phyloP scores from a whole-genome alignment of 2,797 vertebrate genomes.

The Smutsia gigantea region DNA sequence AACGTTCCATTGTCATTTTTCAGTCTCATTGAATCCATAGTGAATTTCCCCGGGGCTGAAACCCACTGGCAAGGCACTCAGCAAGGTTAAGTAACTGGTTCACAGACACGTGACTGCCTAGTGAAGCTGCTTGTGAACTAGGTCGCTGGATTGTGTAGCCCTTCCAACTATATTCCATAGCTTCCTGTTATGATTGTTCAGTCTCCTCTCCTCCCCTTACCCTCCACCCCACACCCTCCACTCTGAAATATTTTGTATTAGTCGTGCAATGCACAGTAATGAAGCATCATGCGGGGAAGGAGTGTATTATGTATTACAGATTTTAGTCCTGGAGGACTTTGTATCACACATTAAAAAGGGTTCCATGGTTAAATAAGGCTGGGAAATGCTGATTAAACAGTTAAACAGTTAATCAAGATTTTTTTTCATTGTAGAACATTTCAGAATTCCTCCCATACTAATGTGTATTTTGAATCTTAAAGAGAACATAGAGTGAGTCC shows the following conservation, averaged over 20 bases:
- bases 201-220: background rate
- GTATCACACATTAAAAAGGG: background rate
- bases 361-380: background rate
- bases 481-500: background rate
- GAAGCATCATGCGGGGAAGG: background rate
- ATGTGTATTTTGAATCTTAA: background rate
- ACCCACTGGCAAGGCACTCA: too few species aligned
- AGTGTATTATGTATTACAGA: background rate
- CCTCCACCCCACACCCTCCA: too few species aligned
- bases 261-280: background rate
- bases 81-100: background rate
- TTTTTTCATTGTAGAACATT: background rate
- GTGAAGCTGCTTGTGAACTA: background rate
- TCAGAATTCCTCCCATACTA: background rate
- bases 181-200: background rate
- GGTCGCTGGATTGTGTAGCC: too few species aligned
- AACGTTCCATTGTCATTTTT: too few species aligned
- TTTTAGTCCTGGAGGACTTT: background rate
- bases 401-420: background rate
- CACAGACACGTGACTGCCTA: background rate
- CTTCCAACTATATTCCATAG: background rate
- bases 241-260: background rate
- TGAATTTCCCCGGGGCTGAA: too few species aligned
- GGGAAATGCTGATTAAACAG: background rate
- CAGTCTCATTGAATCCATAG: too few species aligned